Base-by-base conservation (phyloP, 2,888 invertebrate genomes). In the Epicampocera succincta region DNA sequence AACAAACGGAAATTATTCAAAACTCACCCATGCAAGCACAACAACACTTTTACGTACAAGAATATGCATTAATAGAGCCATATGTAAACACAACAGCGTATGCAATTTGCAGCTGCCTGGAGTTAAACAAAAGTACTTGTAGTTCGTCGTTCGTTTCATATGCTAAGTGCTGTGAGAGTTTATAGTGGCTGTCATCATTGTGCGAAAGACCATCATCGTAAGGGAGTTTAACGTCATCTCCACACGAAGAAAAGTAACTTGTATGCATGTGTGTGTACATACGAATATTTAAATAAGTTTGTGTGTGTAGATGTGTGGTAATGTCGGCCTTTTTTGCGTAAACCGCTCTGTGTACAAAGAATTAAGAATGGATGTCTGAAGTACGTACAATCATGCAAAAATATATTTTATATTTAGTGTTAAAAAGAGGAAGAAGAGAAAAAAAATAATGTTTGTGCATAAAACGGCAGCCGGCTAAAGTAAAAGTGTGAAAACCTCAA, bases 401-500 rank as follows among this genome's bases (percentile, higher is more conserved):
- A 66, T 42, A 66, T 78, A 65, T 52, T 25, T 72, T 77, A 29
- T 38, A 72, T 58, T 72, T 72, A 25, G 46, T 50, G 54, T 65
- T 48, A 11, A 29, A 11, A 63, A 56, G n/a, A n/a, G n/a, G n/a
- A n/a, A n/a, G n/a, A n/a, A n/a, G n/a, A 61, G 25, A 56, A 33
- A 19, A 12, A 56, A 38, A 38, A 13, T 54, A 48, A 46, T 63
- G 13, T 40, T 42, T 50, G 21, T 54, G 17, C 65, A 42, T 44
- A n/a, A 52, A 48, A 46, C 17, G 40, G 46, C 15, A 56, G 13
- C 48, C 54, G 65, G 2, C 42, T 72, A 71, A 78, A 81, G 76
- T 61, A 72, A 76, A 81, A 81, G 80, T 81, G 80, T 78, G 44
- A 74, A 78, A 76, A 68, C 52, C 60, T 68, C 75, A 76, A 63